These are phyloP conservation scores for Nannobrachium achirus DNA, from an alignment of 2,113 vertebrate genomes.

Conservation along the genomic window DNA sequence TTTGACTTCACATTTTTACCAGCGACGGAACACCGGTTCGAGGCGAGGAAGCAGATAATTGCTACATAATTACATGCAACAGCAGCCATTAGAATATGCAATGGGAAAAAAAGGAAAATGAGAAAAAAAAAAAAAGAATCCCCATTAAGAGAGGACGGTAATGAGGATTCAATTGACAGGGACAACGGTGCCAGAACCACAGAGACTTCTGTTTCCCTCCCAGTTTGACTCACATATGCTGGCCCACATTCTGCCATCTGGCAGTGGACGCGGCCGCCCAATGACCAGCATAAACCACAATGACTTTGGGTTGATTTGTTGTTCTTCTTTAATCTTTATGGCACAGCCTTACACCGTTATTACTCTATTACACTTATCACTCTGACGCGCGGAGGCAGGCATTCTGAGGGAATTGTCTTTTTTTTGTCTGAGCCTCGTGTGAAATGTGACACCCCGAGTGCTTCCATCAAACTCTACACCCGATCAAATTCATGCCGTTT, in stretches of 20 bases:
- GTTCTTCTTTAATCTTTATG: conserved; percentile 32
- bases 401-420: conserved; percentile 10
- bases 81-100: conserved; percentile 72
- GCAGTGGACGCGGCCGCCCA: conserved; percentile 55
- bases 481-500: conserved; percentile 31
- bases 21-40: conserved; percentile 55
- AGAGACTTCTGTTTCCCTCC: conserved; percentile 60
- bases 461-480: conserved; percentile 38
- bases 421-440: conserved; percentile 1
- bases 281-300: conserved; percentile 48
- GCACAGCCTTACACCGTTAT: conserved; percentile 2
- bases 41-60: conserved; percentile 77
- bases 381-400: background rate
- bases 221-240: conserved; percentile 76
- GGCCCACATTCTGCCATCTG: conserved; percentile 73
- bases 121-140: conserved; percentile 52
- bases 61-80: conserved; percentile 77
- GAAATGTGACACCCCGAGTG: conserved; percentile 15
- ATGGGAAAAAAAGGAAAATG: conserved; percentile 42
- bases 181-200: conserved; percentile 56
- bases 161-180: conserved; percentile 73
- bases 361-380: conserved; percentile 20
- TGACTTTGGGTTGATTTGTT: conserved; percentile 35
- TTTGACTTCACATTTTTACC: conserved; percentile 60
- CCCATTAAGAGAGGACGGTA: conserved; percentile 69